Percentiles rank a stretch among this genome's conserved stretches.
Evolutionary conservation across 2,113 vertebrate species (phyloP).

Genomic region (Pelvicachromis taeniatus): DNA sequence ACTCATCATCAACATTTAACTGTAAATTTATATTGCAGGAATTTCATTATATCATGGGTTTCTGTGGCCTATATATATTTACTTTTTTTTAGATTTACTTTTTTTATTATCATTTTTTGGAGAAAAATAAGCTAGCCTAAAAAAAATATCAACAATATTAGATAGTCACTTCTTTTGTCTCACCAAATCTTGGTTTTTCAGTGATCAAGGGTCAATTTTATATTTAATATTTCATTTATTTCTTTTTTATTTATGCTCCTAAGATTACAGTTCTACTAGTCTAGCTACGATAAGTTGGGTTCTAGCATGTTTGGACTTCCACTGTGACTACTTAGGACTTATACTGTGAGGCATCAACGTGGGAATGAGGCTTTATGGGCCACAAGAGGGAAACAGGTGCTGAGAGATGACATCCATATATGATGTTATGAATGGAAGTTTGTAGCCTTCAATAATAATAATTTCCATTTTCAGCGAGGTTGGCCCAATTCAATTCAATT

Average conservation of each 20-base stretch:
- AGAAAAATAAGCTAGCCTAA: too few species aligned
- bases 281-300: not conserved
- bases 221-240: not conserved
- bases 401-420: not conserved
- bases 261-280: not conserved
- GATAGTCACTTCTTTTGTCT: not conserved
- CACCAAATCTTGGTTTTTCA: not conserved
- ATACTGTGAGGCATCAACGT: not conserved
- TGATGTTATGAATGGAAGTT: not conserved
- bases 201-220: not conserved
- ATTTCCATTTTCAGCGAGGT: too few species aligned
- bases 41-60: too few species aligned
- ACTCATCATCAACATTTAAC: not conserved
- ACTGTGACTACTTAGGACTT: not conserved
- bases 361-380: not conserved
- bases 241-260: not conserved
- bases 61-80: too few species aligned
- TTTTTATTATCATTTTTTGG: too few species aligned
- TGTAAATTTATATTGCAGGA: too few species aligned
- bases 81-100: too few species aligned
- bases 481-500: too few species aligned
- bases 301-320: not conserved
- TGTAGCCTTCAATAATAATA: not conserved
- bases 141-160: too few species aligned
- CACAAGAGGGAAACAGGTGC: not conserved